Evolutionary conservation across 2,888 invertebrate species (phyloP), one percentile per base, ranked within the genome.

Genomic region (Lepas anatifera): DNA sequence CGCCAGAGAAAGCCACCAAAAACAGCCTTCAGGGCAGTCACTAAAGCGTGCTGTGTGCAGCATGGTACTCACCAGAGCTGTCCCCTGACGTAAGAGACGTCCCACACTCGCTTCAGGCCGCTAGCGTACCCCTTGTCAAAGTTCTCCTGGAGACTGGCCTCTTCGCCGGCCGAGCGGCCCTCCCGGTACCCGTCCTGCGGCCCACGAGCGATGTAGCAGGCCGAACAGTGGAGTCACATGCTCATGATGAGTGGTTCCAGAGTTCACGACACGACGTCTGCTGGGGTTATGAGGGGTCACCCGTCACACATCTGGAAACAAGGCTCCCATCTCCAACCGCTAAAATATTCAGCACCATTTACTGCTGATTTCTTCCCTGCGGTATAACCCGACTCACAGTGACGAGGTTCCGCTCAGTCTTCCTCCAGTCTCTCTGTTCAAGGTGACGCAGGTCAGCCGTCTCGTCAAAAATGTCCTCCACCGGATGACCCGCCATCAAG

Each of bases 1-100:
- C n/a, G n/a, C n/a, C n/a, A n/a, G n/a, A n/a, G n/a, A n/a, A n/a
- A n/a, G n/a, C n/a, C n/a, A n/a, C n/a, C n/a, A n/a, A n/a, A n/a
- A n/a, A n/a, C n/a, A n/a, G n/a, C n/a, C n/a, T n/a, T n/a, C n/a
- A n/a, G n/a, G n/a, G n/a, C n/a, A n/a, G n/a, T n/a, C n/a, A n/a
- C n/a, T n/a, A n/a, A n/a, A n/a, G n/a, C n/a, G n/a, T n/a, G n/a
- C n/a, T n/a, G n/a, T n/a, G 71, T 72, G 39, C 71, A 41, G 41
- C 72, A 69, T 10, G 70, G 39, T 22, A 73, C 70, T 63, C 68
- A 71, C 41, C 68, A 52, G 37, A 71, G 70, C n/a, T 71, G 70
- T 16, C 73, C 73, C 35, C 70, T 46, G 67, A 72, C 72, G 58
- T 73, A 72, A 25, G 72, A 72, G 66, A 73, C 71, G 29, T 32